These are phyloP conservation scores for Beaufortia kweichowensis DNA, from an alignment of 2,113 vertebrate species.

Conservation along the genomic window DNA sequence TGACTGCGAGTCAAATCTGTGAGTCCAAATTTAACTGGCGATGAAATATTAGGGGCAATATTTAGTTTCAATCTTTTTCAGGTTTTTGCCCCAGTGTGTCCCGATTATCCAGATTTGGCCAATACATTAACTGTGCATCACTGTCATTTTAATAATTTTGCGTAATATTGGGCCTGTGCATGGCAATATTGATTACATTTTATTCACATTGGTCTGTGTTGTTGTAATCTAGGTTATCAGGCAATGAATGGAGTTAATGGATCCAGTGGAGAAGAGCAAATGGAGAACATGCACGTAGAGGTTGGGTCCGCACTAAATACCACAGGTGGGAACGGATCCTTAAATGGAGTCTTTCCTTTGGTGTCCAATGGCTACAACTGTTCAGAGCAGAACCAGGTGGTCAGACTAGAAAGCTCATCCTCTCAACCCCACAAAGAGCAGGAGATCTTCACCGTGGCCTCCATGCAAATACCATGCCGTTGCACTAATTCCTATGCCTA, in stretches of 20 bases:
- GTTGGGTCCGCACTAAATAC: conserved; percentile 72
- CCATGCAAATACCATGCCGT: conserved; percentile 95
- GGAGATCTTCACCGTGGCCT: conserved; percentile 94
- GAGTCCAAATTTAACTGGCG: no score
- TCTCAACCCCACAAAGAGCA: conserved; percentile 83
- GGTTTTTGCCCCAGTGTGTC: no score
- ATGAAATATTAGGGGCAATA: no score
- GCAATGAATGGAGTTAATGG: conserved; percentile 69
- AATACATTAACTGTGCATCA: no score
- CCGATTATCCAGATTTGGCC: no score
- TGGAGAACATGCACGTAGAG: conserved; percentile 85
- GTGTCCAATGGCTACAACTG: conserved; percentile 79
- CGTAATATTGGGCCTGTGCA: neutral
- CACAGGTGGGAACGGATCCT: conserved; percentile 94
- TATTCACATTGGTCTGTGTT: neutral
- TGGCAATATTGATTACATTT: no score
- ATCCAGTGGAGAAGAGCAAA: conserved; percentile 76
- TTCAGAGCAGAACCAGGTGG: conserved; percentile 77
- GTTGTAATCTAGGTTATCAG: conserved; percentile 39
- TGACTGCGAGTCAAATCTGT: no score
- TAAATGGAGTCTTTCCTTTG: conserved; percentile 88
- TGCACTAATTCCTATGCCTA: conserved; percentile 96
- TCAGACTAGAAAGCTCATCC: conserved; percentile 51
- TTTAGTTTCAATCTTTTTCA: no score
- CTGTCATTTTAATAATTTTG: neutral